phyloP scores from a whole-genome alignment of 2,113 vertebrate species.

The Tinamus guttatus region DNA sequence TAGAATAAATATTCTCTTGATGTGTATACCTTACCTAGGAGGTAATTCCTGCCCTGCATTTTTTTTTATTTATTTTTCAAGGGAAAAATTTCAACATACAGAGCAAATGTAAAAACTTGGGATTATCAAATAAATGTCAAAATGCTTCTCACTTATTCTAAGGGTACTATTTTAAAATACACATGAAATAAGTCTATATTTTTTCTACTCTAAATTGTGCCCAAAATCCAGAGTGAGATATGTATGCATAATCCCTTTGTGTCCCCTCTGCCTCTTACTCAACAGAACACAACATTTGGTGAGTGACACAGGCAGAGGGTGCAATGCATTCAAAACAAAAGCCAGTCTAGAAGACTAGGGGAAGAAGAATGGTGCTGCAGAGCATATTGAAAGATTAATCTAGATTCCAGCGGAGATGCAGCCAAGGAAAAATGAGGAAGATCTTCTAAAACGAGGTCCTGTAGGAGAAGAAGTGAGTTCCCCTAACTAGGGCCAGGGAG shows the following conservation, averaged over 20 bases:
- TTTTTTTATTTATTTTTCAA: not conserved
- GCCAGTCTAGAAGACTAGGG: accelerated
- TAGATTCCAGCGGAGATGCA: not conserved
- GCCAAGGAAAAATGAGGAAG: not conserved
- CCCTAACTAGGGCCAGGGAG: not conserved
- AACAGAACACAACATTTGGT: not conserved
- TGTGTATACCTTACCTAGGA: not conserved
- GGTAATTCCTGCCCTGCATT: not conserved
- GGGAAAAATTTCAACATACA: not conserved
- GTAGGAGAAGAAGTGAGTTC: not conserved
- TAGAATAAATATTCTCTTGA: too few species aligned
- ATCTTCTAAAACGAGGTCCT: not conserved
- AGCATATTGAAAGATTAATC: not conserved
- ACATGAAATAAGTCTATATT: not conserved
- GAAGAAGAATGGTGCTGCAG: not conserved
- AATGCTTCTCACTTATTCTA: not conserved
- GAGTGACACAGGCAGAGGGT: not conserved
- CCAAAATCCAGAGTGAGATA: not conserved
- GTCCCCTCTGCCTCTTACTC: not conserved
- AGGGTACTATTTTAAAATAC: not conserved
- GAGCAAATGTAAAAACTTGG: not conserved
- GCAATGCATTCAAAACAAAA: not conserved
- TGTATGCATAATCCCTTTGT: not conserved
- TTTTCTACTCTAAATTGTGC: not conserved
- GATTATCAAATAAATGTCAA: not conserved